These are phyloP conservation scores for Melipona quadrifasciata DNA, from an alignment of 1,140 invertebrate genomes.

Conservation along the genomic window DNA sequence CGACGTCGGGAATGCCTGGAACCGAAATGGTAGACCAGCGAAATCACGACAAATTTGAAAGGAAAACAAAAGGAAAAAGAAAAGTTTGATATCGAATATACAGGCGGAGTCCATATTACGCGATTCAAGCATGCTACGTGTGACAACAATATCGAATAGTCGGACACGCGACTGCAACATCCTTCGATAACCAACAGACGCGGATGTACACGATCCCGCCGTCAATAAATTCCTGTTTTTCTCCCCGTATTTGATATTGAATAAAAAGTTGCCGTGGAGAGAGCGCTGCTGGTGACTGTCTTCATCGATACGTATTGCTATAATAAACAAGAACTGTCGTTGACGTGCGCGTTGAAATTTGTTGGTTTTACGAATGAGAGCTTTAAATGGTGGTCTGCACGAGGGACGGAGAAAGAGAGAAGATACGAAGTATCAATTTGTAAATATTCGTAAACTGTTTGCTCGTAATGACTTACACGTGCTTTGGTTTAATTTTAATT, in stretches of 20 bases:
- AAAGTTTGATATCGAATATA: not conserved
- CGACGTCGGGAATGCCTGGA: not conserved
- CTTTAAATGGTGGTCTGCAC: no score
- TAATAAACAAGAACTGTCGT: not conserved
- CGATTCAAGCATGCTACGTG: conserved; percentile 10
- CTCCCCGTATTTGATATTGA: conserved; percentile 8
- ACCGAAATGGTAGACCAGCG: not conserved
- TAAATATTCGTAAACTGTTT: not conserved
- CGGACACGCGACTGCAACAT: conserved; percentile 6
- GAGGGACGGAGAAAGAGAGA: not conserved
- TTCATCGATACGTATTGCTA: not conserved
- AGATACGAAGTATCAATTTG: not conserved
- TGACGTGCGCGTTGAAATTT: not conserved
- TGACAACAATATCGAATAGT: conserved; percentile 18
- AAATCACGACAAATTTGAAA: not conserved
- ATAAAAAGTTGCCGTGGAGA: not conserved
- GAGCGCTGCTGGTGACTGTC: not conserved
- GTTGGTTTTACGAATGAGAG: no score
- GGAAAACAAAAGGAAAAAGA: no score
- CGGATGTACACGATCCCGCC: not conserved
- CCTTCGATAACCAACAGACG: conserved; percentile 10
- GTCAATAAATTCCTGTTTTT: conserved; percentile 19
- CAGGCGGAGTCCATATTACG: not conserved
- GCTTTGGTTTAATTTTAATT: no score
- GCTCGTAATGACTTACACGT: no score